Base-by-base conservation (phyloP, 1,140 invertebrate species). In the Drosophila baimaii region DNA sequence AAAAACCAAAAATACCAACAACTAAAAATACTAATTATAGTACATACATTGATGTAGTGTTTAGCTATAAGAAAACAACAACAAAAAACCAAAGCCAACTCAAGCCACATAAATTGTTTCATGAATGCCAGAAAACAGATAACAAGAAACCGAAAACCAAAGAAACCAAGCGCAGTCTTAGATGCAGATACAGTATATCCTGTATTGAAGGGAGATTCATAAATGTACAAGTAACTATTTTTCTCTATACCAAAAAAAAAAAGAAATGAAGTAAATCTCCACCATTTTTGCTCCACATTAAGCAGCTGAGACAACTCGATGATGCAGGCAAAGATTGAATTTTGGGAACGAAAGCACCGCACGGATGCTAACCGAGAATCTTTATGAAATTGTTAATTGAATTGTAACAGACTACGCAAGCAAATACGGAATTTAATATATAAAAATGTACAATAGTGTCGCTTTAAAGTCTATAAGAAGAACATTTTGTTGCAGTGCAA, bases 11-110 rank as follows among this genome's bases (percentile, higher is more conserved):
- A 78, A 79, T 44, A 44, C 33, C 56, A 76, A 76, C 64, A 81
- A 90, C 84, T 89, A 79, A 90, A 86, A 89, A 90, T 89, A 90
- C 85, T 90, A 90, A 85, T 89, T 90, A 90, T 90, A 90, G 86
- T 82, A 88, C 84, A 86, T 88, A 86, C 82, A 90, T 90, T 90
- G 86, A 90, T 90, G 86, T 90, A 90, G 86, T 90, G 79, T 90
- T 54, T 90, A 90, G 66, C 72, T 78, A 55, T 90, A 90, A 90
- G 86, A 55, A 61, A 68, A 65, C n/a, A 56, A 54, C 54, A 71
- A 43, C n/a, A 56, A 54, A 57, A 71, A 43, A 39, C 55, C 39
- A 80, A 59, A 81, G 79, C 80, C 75, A 82, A 82, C 31, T 54
- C 51, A 54, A 54, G 51, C 51, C 51, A 66, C 68, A 78, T 43